Conservation (phyloP, 2,888 invertebrate genomes). For the Cephus pulcher region DNA sequence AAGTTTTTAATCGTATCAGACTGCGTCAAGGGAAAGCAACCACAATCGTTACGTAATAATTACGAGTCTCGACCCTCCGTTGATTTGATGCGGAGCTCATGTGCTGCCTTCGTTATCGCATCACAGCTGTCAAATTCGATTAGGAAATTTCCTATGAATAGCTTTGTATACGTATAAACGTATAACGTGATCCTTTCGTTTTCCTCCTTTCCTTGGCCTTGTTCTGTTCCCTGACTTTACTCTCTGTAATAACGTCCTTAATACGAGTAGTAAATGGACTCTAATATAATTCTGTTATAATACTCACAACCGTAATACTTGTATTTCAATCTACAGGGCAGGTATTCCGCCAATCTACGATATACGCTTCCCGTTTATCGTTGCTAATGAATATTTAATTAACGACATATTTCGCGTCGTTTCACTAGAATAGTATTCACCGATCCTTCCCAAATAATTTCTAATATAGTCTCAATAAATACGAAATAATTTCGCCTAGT, state of each 20-base stretch:
- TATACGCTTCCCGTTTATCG: not conserved
- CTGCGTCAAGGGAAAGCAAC: not conserved
- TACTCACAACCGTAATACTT: constrained; percentile 62
- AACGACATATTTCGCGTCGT: not conserved
- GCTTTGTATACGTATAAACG: constrained; percentile 8
- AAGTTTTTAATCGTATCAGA: not conserved
- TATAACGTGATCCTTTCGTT: constrained; percentile 13
- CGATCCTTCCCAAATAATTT: not conserved
- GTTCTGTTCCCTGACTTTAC: not conserved
- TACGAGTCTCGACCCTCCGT: not conserved
- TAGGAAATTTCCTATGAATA: not conserved
- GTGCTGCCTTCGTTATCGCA: not conserved
- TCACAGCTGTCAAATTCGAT: not conserved
- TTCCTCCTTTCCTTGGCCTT: constrained; percentile 4
- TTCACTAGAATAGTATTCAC: not conserved
- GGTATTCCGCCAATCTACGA: constrained; percentile 18
- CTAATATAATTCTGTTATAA: constrained; percentile 32
- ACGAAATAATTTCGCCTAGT: not conserved
- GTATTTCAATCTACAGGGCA: constrained; percentile 52
- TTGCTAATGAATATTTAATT: not conserved
- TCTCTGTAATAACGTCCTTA: constrained; percentile 1
- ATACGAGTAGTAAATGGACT: constrained; percentile 27
- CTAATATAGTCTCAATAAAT: not conserved
- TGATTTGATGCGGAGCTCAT: not conserved
- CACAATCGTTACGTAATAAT: no score